Conservation (phyloP, 1,140 invertebrate genomes). For the Lepidurus arcticus region DNA sequence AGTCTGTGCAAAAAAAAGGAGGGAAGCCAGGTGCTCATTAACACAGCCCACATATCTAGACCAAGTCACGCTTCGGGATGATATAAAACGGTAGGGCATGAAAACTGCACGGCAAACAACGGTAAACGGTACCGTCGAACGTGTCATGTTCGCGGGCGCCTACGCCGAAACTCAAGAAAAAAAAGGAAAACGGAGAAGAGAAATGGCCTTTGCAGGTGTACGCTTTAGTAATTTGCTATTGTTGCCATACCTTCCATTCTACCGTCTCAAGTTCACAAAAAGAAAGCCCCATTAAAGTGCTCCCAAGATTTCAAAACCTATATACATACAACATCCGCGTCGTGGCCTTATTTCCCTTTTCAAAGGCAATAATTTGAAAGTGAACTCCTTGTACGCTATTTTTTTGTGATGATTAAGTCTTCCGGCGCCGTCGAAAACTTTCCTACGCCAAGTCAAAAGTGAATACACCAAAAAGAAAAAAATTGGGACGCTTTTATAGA, state of each 20-base stretch:
- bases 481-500: not conserved
- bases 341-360: too few relatives aligned
- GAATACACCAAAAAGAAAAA: not conserved
- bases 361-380: too few relatives aligned
- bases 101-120: not conserved
- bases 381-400: too few relatives aligned
- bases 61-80: constrained; percentile 13
- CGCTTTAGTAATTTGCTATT: not conserved
- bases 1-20: not conserved
- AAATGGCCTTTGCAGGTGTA: not conserved
- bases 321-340: too few relatives aligned
- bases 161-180: not conserved
- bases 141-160: not conserved
- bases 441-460: too few relatives aligned
- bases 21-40: not conserved
- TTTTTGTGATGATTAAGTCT: too few relatives aligned
- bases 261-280: too few relatives aligned
- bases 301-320: too few relatives aligned
- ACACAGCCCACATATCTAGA: not conserved
- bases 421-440: too few relatives aligned
- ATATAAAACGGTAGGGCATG: not conserved
- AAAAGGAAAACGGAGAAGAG: not conserved
- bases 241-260: not conserved
- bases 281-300: too few relatives aligned
- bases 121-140: constrained; percentile 1